Base-by-base conservation (phyloP, 2,113 vertebrate genomes). In the Vireo altiloquus region DNA sequence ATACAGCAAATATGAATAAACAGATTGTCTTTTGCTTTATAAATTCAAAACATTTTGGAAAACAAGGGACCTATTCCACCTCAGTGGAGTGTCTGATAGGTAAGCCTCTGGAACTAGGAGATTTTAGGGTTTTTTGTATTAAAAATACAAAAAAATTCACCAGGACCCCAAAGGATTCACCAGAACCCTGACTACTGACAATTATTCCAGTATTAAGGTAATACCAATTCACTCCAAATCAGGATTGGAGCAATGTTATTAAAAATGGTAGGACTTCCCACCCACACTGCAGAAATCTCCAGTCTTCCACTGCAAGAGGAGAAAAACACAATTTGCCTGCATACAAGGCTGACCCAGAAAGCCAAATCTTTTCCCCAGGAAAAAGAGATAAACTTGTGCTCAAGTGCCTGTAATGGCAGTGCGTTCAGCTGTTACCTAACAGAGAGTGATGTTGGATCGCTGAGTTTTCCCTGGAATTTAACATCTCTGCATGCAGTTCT, bases 401-500 rank as follows among this genome's bases (percentile, higher is more conserved):
- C 52, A 86, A 77, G 54, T 77, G 74, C 84, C 85, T 72, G 44
- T 42, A 74, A 76, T 44, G 59, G 89, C 81, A 94, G 65, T 59
- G 81, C 87, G 88, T 82, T 95, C 94, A 94, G 23, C 87, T 90
- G 84, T 83, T 86, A 59, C 87, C 79, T 93, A 93, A 93, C n/a
- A 79, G 92, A 74, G 68, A 86, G 69, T 90, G 78, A 97, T 86
- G 95, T 35, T 90, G 93, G 91, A 95, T 95, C 90, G 56, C 90
- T 80, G 84, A 94, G 59, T 92, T 95, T 94, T 82, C 75, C 79
- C 87, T 87, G 75, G 87, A 95, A 96, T 90, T 95, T 93, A 91
- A 85, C 95, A 91, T 94, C 93, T 86, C 87, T 95, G 87, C 85
- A 21, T 95, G 94, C 42, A 85, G 59, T 31, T 93, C 70, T 93